Evolutionary conservation across 2,888 invertebrate species (phyloP).

Genomic region (Onchidella celtica): DNA sequence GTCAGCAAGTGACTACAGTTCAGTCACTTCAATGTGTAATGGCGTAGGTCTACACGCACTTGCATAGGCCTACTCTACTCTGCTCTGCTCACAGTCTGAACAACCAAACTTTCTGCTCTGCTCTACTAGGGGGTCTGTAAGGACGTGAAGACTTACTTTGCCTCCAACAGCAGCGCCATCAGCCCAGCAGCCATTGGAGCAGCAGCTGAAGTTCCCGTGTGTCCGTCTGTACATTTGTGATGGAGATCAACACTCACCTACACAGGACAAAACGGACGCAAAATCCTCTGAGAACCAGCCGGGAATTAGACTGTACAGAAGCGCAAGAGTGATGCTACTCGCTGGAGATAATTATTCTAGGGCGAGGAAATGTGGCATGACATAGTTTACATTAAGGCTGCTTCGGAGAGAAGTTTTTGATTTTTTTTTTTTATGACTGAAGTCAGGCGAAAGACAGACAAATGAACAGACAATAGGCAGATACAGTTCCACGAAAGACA

Average conservation of each 20-base stretch:
- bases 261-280: no score
- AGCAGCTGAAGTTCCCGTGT: conserved; percentile 96
- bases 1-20: no score
- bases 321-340: neutral
- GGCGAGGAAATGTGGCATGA: conserved; percentile 2
- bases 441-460: conserved; percentile 24
- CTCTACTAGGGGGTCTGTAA: no score
- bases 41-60: no score
- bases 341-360: neutral
- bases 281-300: neutral
- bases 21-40: no score
- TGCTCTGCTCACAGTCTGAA: no score
- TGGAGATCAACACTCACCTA: conserved; percentile 84
- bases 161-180: conserved; percentile 91
- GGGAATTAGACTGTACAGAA: neutral
- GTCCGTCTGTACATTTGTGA: conserved; percentile 90
- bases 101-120: no score
- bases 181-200: conserved; percentile 95
- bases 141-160: conserved; percentile 92
- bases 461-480: conserved; percentile 18
- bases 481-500: no score
- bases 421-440: no score
- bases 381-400: no score
- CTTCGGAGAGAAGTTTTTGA: no score
- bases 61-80: no score